phyloP scores from a whole-genome alignment of 2,113 vertebrate genomes.

The Colistium nudipinnis region DNA sequence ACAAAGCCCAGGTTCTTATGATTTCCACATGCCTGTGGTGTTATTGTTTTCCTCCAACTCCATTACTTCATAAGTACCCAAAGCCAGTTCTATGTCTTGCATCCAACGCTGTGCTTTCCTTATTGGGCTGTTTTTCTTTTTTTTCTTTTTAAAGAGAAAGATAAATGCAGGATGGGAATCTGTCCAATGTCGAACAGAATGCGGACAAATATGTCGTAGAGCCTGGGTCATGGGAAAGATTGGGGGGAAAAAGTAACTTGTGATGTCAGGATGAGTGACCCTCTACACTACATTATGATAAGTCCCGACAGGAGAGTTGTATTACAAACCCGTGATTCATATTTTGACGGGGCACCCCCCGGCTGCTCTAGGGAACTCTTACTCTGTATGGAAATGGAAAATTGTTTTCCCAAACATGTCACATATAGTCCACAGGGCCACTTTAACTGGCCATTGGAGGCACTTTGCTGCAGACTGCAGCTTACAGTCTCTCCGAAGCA shows the following conservation, averaged over 20 bases:
- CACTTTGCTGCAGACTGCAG: slow-evolving; percentile 17
- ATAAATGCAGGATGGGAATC: slow-evolving; percentile 47
- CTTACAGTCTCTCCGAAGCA: slow-evolving; percentile 5
- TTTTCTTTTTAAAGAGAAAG: slow-evolving; percentile 51
- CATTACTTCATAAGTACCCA: slow-evolving; percentile 69
- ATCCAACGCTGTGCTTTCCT: slow-evolving; percentile 49
- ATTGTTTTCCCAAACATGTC: slow-evolving; percentile 51
- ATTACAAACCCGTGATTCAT: slow-evolving; percentile 29
- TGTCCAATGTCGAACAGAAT: slow-evolving; percentile 42
- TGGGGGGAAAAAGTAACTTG: slow-evolving; percentile 3
- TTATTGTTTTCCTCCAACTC: slow-evolving; percentile 76
- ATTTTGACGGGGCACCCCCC: slow-evolving; percentile 32
- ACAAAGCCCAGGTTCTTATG: slow-evolving; percentile 74
- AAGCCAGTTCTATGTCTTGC: slow-evolving; percentile 37
- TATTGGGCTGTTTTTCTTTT: slow-evolving; percentile 43
- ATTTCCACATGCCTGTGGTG: slow-evolving; percentile 81
- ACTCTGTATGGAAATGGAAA: slow-evolving; percentile 20
- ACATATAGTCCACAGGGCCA: slow-evolving; percentile 19
- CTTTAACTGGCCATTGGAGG: slow-evolving; percentile 39
- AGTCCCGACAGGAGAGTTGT: slow-evolving; percentile 32
- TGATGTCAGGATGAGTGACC: slow-evolving; percentile 21
- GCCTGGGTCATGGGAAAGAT: slow-evolving; percentile 32
- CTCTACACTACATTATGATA: slow-evolving; percentile 16
- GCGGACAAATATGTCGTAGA: slow-evolving; percentile 36
- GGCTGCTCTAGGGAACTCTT: slow-evolving; percentile 29